Evolutionary conservation across 2,888 invertebrate genomes (phyloP).

Genomic region (Serripes groenlandicus): DNA sequence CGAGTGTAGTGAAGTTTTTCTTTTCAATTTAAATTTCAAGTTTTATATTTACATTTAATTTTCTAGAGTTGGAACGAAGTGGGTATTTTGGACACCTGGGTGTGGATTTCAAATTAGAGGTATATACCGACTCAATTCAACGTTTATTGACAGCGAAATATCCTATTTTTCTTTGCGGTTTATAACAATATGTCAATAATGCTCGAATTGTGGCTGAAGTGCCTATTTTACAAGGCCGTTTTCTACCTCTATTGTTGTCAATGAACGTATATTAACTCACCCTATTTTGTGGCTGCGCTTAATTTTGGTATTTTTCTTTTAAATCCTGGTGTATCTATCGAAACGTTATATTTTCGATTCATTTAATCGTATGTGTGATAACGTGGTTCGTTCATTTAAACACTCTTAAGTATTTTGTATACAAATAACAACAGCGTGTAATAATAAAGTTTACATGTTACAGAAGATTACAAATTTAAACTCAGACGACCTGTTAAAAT

Average conservation of each 20-base stretch:
- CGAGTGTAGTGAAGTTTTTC: too few relatives aligned
- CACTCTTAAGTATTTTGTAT: too few relatives aligned
- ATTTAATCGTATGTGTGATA: too few relatives aligned
- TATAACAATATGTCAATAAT: slow-evolving; percentile 21
- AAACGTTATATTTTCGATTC: too few relatives aligned
- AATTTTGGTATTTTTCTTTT: too few relatives aligned
- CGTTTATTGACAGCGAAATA: slow-evolving; percentile 3
- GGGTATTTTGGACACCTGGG: neutral
- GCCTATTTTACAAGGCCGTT: neutral
- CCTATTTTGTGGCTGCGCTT: too few relatives aligned
- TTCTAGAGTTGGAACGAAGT: slow-evolving; percentile 6
- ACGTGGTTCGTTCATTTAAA: too few relatives aligned
- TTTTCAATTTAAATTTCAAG: slow-evolving; percentile 17
- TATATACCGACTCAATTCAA: slow-evolving; percentile 16
- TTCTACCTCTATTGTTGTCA: neutral
- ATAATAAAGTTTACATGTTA: too few relatives aligned
- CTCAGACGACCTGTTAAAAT: too few relatives aligned
- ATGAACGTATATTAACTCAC: slow-evolving; percentile 14
- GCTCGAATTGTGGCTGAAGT: slow-evolving; percentile 3
- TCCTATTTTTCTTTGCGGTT: slow-evolving; percentile 4
- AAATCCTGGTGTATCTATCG: too few relatives aligned
- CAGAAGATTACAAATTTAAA: too few relatives aligned
- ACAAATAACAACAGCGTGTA: too few relatives aligned
- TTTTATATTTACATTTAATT: slow-evolving; percentile 31
- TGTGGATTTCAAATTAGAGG: slow-evolving; percentile 24